Evolutionary conservation across 1,140 invertebrate genomes (phyloP).

Genomic region (Alviniconcha marisindica): DNA sequence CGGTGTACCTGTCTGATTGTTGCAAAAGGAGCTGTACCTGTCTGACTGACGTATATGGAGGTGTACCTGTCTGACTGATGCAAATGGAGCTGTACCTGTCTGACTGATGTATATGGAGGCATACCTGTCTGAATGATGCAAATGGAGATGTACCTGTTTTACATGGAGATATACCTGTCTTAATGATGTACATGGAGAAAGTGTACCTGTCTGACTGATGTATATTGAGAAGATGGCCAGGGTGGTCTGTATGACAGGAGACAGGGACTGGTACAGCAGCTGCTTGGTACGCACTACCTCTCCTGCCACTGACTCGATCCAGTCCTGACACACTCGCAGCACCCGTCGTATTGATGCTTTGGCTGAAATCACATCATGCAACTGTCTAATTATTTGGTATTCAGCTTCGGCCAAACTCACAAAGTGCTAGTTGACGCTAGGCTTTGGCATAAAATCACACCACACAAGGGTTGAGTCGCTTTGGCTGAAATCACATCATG

Average conservation of each 20-base stretch:
- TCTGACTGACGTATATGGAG: no score
- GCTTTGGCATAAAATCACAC: no score
- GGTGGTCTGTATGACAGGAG: slow-evolving; percentile 76
- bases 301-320: slow-evolving; percentile 76
- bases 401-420: not conserved
- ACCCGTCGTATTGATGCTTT: slow-evolving; percentile 75
- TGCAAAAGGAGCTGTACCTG: no score
- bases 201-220: slow-evolving; percentile 74
- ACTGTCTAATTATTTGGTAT: not conserved
- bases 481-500: slow-evolving; percentile 67
- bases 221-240: slow-evolving; percentile 78
- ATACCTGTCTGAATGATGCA: no score
- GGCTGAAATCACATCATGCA: slow-evolving; percentile 59
- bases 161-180: no score
- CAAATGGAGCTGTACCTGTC: no score
- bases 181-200: no score
- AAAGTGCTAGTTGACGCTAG: no score
- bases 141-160: no score
- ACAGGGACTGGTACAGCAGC: slow-evolving; percentile 76
- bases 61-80: no score
- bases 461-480: slow-evolving; percentile 34
- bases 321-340: slow-evolving; percentile 75
- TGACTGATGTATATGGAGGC: no score
- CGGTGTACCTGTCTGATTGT: no score
- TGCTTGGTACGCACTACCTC: slow-evolving; percentile 80